Evolutionary conservation across 2,797 vertebrate genomes (phyloP).

Genomic region (Phataginus tetradactyla): DNA sequence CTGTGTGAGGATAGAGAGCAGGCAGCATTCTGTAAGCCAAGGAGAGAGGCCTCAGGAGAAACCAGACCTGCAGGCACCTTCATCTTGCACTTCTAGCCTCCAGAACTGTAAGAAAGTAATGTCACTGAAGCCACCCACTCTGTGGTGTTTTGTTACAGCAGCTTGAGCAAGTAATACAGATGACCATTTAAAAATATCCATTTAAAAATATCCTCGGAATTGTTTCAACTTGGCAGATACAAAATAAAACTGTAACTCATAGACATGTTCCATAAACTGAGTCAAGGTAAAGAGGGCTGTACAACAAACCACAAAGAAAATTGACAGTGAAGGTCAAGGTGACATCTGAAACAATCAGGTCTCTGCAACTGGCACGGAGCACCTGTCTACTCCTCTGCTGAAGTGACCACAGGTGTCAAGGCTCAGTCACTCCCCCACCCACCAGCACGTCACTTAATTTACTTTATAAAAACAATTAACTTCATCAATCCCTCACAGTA

Average conservation of each 20-base stretch:
- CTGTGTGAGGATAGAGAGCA: accelerated
- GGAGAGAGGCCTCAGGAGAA: neutral
- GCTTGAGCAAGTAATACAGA: neutral
- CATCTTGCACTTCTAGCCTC: neutral
- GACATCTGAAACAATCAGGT: neutral
- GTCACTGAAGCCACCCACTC: neutral
- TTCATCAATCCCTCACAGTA: conserved; percentile 29
- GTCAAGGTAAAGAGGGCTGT: neutral
- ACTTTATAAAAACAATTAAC: conserved; percentile 61
- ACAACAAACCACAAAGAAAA: neutral
- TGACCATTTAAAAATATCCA: neutral
- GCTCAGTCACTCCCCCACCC: neutral
- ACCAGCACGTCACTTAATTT: neutral
- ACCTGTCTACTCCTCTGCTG: neutral
- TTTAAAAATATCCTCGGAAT: neutral
- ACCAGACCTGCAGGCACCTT: neutral
- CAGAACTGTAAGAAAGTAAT: neutral
- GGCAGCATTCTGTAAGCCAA: accelerated
- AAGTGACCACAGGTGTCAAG: accelerated
- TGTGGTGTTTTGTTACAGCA: neutral
- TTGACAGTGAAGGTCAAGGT: neutral
- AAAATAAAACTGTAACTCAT: neutral
- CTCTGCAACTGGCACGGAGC: neutral
- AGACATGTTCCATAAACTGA: neutral
- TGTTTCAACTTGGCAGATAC: neutral